Base-by-base conservation (phyloP, 2,797 vertebrate species). In the Hydrolagus colliei region DNA sequence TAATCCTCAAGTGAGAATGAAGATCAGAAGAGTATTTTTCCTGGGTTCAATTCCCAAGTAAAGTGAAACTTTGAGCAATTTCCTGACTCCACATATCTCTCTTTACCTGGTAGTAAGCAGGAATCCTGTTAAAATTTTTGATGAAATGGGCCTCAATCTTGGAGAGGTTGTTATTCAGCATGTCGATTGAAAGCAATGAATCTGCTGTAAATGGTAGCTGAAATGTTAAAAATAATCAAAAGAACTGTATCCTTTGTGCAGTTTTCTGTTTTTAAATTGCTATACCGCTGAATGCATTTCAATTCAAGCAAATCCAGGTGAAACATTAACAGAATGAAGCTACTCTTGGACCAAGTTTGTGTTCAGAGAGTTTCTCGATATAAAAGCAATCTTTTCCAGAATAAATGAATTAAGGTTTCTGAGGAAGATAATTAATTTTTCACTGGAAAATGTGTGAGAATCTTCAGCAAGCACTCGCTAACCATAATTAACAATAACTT, bases 361-460 rank as follows among this genome's bases (percentile, higher is more conserved):
- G 5, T 13, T 61, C 27, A 10, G 12, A 62, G 13, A 9, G n/a
- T 27, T 27, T 13, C 76, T 22, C n/a, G 62, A 27, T 62, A 78
- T 12, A 77, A 78, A 22, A 12, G n/a, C 22, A 9, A 22, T 10
- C 11, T 12, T 62, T 63, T 79, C 76, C 61, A 2, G 12, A 63
- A 79, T 20, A 78, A 79, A 79, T 63, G 16, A 63, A 63, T 79
- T 3, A 79, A 63, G 76, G 12, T 27, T 79, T 63, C 76, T 79
- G 59, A 79, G 76, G 6, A 9, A 63, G 59, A 5, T 13, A 4
- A 61, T 52, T 12, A 12, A 22, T 78, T 78, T 2, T 22, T n/a
- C 41, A 52, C 52, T 52, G 52, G 35, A 22, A 76, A 11, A 22
- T 61, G 9, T 78, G n/a, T 22, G 76, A 27, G 27, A 61, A 77